A percentile compares a stretch with the other conserved stretches of the same genome.
These are phyloP conservation scores for Silurus aristotelis DNA, from an alignment of 2,797 vertebrate genomes.

Conservation along the genomic window DNA sequence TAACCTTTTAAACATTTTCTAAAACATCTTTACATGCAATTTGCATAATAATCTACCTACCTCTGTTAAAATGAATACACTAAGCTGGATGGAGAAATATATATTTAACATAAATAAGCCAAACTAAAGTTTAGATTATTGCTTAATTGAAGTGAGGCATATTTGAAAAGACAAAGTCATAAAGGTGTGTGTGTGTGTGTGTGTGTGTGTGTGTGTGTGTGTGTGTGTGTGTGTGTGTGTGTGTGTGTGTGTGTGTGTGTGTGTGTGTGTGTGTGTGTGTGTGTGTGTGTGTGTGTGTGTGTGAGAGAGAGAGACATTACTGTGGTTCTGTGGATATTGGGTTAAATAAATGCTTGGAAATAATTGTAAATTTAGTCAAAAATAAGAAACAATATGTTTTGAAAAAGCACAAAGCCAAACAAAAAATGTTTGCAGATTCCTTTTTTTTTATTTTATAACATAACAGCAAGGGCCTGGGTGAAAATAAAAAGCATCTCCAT, in stretches of 20 bases:
- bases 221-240: no score
- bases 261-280: no score
- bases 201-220: no score
- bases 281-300: no score
- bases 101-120: background rate
- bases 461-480: background rate
- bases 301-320: background rate
- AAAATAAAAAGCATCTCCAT: conserved; percentile 31
- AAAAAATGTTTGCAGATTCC: background rate
- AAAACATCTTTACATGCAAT: background rate
- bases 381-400: background rate
- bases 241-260: no score
- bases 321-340: background rate
- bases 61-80: background rate
- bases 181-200: no score
- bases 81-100: background rate
- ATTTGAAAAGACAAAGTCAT: background rate
- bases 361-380: background rate
- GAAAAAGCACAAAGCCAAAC: background rate
- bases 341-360: background rate
- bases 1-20: conserved; percentile 3
- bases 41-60: background rate
- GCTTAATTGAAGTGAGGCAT: background rate
- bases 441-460: background rate
- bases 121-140: background rate